These are phyloP conservation scores for Xiphophorus maculatus DNA, from an alignment of 2,113 vertebrate species.

Conservation along the genomic window DNA sequence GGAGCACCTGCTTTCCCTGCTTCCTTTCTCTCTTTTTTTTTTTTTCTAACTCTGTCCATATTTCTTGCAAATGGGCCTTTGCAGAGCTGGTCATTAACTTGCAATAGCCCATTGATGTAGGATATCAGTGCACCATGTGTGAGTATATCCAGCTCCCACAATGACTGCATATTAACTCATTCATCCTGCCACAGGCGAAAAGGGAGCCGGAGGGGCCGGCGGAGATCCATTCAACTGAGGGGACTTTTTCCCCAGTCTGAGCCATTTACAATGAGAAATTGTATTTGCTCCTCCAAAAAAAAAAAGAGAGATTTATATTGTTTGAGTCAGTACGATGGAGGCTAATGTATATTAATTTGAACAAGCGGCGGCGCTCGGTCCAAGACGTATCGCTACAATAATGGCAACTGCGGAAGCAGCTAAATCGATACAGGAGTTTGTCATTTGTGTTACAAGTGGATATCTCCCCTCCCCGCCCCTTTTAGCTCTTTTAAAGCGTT, in stretches of 20 bases:
- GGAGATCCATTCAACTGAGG: constrained; percentile 35
- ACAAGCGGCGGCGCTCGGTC: not conserved
- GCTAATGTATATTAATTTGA: constrained; percentile 28
- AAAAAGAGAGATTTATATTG: constrained; percentile 31
- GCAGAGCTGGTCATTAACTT: constrained; percentile 70
- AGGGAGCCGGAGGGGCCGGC: constrained; percentile 31
- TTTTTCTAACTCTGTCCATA: constrained; percentile 64
- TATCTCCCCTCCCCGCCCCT: too few species aligned
- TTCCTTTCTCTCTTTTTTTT: not conserved
- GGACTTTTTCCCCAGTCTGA: constrained; percentile 11
- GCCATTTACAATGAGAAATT: not conserved
- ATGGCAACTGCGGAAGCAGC: not conserved
- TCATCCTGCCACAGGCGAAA: constrained; percentile 56
- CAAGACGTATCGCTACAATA: not conserved
- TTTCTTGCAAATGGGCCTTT: constrained; percentile 73
- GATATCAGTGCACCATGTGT: constrained; percentile 64
- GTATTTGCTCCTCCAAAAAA: constrained; percentile 7
- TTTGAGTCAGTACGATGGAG: constrained; percentile 38
- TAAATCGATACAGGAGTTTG: not conserved
- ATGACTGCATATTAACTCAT: constrained; percentile 68
- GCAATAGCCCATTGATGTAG: constrained; percentile 74
- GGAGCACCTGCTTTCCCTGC: constrained; percentile 60
- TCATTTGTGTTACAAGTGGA: not conserved
- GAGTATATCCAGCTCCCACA: constrained; percentile 65
- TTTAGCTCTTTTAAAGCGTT: not conserved